Percentiles rank a stretch among this genome's conserved stretches.
These are phyloP conservation scores for Rhodeus uyekii DNA, from an alignment of 2,797 vertebrate genomes.

Conservation along the genomic window DNA sequence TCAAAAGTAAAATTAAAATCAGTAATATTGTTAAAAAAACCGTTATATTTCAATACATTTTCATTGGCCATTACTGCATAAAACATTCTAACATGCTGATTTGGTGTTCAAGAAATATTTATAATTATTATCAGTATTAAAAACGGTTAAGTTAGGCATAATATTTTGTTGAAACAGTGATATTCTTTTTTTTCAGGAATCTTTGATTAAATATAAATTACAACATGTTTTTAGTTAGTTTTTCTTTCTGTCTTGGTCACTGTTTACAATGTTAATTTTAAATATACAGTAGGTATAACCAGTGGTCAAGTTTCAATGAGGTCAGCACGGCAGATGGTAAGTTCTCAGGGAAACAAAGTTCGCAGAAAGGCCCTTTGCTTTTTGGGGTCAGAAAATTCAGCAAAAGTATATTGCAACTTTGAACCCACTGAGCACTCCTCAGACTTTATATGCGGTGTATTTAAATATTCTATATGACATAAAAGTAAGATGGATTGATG, in stretches of 20 bases:
- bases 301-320: neutral
- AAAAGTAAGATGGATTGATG: neutral
- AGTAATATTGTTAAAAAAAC: neutral
- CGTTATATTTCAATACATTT: too few species aligned
- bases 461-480: neutral
- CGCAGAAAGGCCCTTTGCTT: neutral
- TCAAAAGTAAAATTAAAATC: neutral
- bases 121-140: neutral
- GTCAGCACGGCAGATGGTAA: conserved; percentile 32
- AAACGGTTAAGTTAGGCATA: neutral
- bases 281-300: neutral
- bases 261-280: neutral
- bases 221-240: too few species aligned
- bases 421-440: neutral
- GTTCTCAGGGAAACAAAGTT: conserved; percentile 8
- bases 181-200: neutral
- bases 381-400: neutral
- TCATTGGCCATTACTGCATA: too few species aligned
- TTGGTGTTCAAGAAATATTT: neutral
- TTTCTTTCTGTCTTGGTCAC: neutral
- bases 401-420: neutral
- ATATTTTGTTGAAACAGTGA: neutral
- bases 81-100: neutral
- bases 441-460: neutral
- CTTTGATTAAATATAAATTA: neutral